Evolutionary conservation across 2,113 vertebrate genomes (phyloP).

Genomic region (Ameiurus melas): DNA sequence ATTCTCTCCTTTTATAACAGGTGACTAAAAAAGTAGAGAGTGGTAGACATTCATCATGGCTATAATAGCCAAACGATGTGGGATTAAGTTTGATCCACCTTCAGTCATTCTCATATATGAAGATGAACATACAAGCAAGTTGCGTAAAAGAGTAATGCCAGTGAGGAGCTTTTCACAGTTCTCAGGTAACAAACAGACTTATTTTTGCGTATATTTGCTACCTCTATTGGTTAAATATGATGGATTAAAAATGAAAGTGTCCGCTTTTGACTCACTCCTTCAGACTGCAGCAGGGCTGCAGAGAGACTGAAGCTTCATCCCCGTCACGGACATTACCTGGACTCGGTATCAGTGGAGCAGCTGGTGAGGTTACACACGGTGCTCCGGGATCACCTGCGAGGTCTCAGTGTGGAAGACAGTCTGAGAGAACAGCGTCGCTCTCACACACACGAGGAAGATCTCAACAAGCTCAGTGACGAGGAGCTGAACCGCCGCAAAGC

Average conservation of each 20-base stretch:
- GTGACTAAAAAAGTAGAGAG: not conserved
- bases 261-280: slow-evolving; percentile 24
- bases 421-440: slow-evolving; percentile 65
- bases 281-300: slow-evolving; percentile 84
- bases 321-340: slow-evolving; percentile 82
- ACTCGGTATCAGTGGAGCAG: slow-evolving; percentile 78
- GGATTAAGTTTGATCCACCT: slow-evolving; percentile 83
- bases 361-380: slow-evolving; percentile 81
- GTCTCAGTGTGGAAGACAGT: slow-evolving; percentile 77
- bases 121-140: slow-evolving; percentile 65
- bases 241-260: not conserved
- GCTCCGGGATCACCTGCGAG: slow-evolving; percentile 79
- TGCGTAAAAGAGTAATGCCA: slow-evolving; percentile 86
- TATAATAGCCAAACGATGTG: slow-evolving; percentile 83
- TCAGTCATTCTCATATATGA: slow-evolving; percentile 87
- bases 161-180: slow-evolving; percentile 82
- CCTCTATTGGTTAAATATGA: not conserved
- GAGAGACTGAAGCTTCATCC: slow-evolving; percentile 86
- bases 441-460: slow-evolving; percentile 83
- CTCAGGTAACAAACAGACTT: slow-evolving; percentile 79
- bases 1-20: not conserved
- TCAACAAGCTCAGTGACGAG: slow-evolving; percentile 90
- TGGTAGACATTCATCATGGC: slow-evolving; percentile 63
- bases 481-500: slow-evolving; percentile 84
- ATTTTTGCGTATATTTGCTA: not conserved